phyloP scores from a whole-genome alignment of 2,113 vertebrate species.

The Hemicordylus capensis region DNA sequence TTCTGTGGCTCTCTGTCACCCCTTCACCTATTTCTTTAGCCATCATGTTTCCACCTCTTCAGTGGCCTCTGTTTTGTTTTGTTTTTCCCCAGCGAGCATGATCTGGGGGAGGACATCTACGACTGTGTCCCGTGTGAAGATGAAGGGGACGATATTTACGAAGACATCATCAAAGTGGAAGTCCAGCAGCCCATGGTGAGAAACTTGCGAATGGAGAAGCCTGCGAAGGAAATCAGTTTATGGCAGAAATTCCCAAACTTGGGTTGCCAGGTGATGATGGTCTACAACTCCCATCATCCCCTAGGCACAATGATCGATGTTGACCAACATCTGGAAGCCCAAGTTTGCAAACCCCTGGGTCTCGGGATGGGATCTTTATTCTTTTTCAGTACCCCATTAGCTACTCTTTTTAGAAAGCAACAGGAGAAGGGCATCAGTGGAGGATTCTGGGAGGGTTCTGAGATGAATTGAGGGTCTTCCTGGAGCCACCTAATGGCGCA shows the following conservation, averaged over 20 bases:
- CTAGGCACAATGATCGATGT: too few relatives aligned
- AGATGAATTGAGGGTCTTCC: too few relatives aligned
- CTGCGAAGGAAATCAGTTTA: neutral
- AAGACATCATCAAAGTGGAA: conserved; percentile 99
- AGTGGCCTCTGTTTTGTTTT: neutral
- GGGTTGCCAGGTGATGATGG: too few relatives aligned
- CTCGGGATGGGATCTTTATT: too few relatives aligned
- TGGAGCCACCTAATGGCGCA: too few relatives aligned
- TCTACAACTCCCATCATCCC: too few relatives aligned
- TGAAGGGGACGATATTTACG: conserved; percentile 96
- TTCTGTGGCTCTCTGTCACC: too few relatives aligned
- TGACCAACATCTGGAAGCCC: too few relatives aligned
- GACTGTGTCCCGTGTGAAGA: conserved; percentile 98
- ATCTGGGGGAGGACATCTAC: conserved; percentile 96
- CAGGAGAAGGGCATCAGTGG: neutral
- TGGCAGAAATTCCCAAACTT: too few relatives aligned
- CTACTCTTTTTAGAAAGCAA: neutral
- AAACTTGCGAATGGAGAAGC: neutral
- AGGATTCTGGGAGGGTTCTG: neutral
- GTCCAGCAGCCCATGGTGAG: conserved; percentile 97
- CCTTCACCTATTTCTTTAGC: too few relatives aligned
- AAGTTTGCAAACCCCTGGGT: too few relatives aligned
- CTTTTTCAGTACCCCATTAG: neutral
- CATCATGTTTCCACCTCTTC: too few relatives aligned
- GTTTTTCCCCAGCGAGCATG: conserved; percentile 85